Evolutionary conservation across 2,888 invertebrate genomes (phyloP), one percentile per base, ranked within the genome.

Genomic region (Drosophila borborema): DNA sequence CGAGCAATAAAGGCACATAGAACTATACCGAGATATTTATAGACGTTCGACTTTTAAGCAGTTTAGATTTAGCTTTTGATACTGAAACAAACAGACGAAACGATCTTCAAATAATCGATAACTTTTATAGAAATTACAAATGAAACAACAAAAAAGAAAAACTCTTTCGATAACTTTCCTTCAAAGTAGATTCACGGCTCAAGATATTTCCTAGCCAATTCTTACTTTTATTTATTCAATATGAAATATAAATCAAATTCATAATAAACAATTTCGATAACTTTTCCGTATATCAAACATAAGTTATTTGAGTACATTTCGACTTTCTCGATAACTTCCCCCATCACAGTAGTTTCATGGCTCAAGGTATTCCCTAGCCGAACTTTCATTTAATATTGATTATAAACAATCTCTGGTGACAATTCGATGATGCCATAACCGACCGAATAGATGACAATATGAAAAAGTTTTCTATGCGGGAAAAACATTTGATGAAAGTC

Each of bases 401-500:
- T 20, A 36, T 53, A 36, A 16, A 23, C 53, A 40, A 40, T 40
- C 9, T n/a, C 38, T 54, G 23, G 53, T n/a, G 40, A n/a, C 40
- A 40, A 5, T 41, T 28, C 5, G 40, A 55, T 55, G 55, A 55
- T 41, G 23, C 20, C 10, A 55, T 28, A 55, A 10, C 16, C n/a
- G 40, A 10, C 16, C n/a, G 40, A 28, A 12, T n/a, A 10, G 55
- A 55, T 55, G 55, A 18, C 12, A 23, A 38, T 18, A 55, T 28
- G 28, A 55, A 41, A 55, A 28, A 41, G 45, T 49, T 67, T 55
- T 14, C n/a, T 64, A 12, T 53, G 20, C 49, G 38, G 41, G 46
- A 69, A 59, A 54, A 10, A 48, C 23, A 48, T 40, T 45, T 16
- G 0, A 1, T 6, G n/a, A 23, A 51, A 41, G 36, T 28, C 23